These are phyloP conservation scores for Porphyrio hochstetteri DNA, from an alignment of 2,113 vertebrate genomes.

Conservation along the genomic window DNA sequence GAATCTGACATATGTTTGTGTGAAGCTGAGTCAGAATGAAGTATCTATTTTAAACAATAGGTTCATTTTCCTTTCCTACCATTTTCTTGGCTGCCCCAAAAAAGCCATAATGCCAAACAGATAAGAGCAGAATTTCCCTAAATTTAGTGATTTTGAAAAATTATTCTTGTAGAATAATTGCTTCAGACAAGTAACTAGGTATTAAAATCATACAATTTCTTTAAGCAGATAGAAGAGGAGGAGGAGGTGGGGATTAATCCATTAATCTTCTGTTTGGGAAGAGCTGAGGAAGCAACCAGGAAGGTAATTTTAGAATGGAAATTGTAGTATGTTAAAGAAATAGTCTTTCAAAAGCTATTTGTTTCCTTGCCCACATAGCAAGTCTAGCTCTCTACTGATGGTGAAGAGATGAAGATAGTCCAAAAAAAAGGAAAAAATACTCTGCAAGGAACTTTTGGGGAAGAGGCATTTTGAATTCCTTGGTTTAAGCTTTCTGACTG, in stretches of 20 bases:
- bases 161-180: neutral
- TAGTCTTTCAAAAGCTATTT: neutral
- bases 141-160: neutral
- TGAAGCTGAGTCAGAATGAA: neutral
- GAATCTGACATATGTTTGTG: neutral
- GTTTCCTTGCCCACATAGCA: neutral
- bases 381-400: neutral
- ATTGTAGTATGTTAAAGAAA: neutral
- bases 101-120: neutral
- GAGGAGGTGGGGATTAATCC: neutral
- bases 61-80: neutral
- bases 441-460: neutral
- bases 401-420: neutral
- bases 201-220: neutral
- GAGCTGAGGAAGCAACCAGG: neutral
- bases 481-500: neutral
- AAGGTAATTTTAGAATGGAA: neutral
- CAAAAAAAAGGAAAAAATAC: neutral
- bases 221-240: neutral
- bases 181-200: neutral
- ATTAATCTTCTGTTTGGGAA: neutral
- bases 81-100: neutral
- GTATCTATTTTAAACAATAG: neutral
- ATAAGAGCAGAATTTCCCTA: neutral
- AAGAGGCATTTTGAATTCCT: neutral